Percentiles rank a stretch among this genome's conserved stretches.
phyloP scores from a whole-genome alignment of 37 sponge, comb jelly and placozoan species.

The Corticium candelabrum region DNA sequence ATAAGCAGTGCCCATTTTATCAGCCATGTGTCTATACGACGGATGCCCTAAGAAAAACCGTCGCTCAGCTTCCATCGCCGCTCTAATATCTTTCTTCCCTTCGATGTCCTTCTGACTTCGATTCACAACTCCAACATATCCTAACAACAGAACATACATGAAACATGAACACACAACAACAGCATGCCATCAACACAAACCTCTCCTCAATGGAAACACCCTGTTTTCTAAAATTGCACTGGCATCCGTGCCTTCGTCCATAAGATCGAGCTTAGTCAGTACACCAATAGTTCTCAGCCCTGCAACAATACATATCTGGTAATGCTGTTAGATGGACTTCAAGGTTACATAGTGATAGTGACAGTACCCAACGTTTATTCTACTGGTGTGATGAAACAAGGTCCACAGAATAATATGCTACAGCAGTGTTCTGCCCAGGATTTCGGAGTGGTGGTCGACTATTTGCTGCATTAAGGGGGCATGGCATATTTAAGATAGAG shows the following conservation, averaged over 20 bases:
- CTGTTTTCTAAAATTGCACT: slow-evolving; percentile 88
- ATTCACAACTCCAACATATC: slow-evolving; percentile 95
- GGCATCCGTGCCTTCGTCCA: slow-evolving; percentile 99
- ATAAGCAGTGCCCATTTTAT: slow-evolving; percentile 81
- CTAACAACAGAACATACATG: slow-evolving; percentile 3
- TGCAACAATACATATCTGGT: slow-evolving; percentile 2
- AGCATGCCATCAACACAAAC: slow-evolving; percentile 10
- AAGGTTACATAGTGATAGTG: no score
- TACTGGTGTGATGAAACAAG: no score
- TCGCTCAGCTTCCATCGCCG: slow-evolving; percentile 87
- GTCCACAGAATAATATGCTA: no score
- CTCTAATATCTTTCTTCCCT: slow-evolving; percentile 94
- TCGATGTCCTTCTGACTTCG: slow-evolving; percentile 98
- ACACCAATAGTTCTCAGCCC: slow-evolving; percentile 65
- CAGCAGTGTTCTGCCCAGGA: no score
- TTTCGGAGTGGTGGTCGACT: no score
- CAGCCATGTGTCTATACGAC: slow-evolving; percentile 96
- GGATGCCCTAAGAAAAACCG: slow-evolving; percentile 93
- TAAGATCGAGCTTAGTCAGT: slow-evolving; percentile 93
- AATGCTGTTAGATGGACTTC: no score
- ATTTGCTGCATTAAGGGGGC: no score
- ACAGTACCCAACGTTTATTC: no score
- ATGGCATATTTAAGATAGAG: no score
- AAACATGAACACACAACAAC: neutral
- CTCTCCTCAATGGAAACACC: slow-evolving; percentile 77